Percentiles rank a stretch among this genome's conserved stretches.
Conservation (phyloP, 2,888 invertebrate genomes). For the Drosophila eohydei region DNA sequence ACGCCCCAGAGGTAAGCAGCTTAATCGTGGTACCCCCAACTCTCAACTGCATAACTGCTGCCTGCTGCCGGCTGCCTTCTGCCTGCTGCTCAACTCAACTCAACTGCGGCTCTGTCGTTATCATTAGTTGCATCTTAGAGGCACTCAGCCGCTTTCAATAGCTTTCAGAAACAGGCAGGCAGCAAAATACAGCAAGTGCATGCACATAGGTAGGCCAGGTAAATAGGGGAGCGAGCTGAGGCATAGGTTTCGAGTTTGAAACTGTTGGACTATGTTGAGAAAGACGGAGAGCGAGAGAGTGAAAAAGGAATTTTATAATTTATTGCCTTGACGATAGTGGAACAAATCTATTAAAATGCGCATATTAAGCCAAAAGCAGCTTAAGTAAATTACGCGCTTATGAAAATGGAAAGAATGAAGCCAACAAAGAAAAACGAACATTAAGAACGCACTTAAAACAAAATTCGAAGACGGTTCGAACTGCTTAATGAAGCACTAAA, state of each 20-base stretch:
- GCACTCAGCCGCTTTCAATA: constrained; percentile 78
- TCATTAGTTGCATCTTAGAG: constrained; percentile 82
- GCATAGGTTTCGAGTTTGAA: constrained; percentile 2
- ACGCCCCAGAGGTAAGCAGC: constrained; percentile 79
- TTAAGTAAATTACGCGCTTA: constrained; percentile 81
- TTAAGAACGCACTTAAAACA: constrained; percentile 39
- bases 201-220: not conserved
- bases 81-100: constrained; percentile 7
- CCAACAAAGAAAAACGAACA: constrained; percentile 17
- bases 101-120: constrained; percentile 50
- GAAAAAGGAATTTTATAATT: constrained; percentile 69
- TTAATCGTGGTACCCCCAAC: constrained; percentile 61
- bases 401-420: constrained; percentile 43
- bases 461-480: constrained; percentile 57
- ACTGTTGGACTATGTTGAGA: constrained; percentile 17
- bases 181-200: constrained; percentile 47
- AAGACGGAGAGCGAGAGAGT: not conserved
- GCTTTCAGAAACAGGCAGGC: constrained; percentile 60
- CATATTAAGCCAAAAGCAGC: constrained; percentile 81
- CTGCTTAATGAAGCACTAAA: constrained; percentile 74
- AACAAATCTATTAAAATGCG: constrained; percentile 82
- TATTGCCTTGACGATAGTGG: constrained; percentile 81
- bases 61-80: not conserved
- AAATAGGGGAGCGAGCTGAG: not conserved
- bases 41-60: not conserved